Base-by-base conservation (phyloP, 2,888 invertebrate species). In the Sarcophaga carnaria region DNA sequence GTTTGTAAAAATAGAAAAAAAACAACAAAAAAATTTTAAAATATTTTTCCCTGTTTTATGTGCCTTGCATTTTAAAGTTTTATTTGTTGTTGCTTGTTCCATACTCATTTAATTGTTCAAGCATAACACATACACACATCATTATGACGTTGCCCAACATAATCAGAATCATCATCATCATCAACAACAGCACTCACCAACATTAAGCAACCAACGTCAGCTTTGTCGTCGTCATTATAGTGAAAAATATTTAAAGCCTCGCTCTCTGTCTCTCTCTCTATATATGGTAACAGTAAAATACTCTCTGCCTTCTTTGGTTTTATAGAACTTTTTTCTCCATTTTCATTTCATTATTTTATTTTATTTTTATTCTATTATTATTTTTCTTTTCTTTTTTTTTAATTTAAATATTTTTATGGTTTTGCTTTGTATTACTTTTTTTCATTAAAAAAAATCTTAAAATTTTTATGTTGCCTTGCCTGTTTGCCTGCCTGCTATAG, bases 61-160 rank as follows among this genome's bases (percentile, higher is more conserved):
- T 85, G 80, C 77, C 66, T 83, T 81, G 72, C 72, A 78, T 85
- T 85, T 37, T 81, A 27, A 82, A 78, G 63, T 63, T 74, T 59
- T 74, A 60, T 25, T 60, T 71, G 72, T 70, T 76, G 69, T 22
- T 71, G 47, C 71, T 64, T 76, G 64, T 82, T 25, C 70, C 72
- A 67, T 76, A 82, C 80, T 83, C 86, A 80, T 86, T 83, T 80
- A 83, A 86, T 83, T 86, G 86, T 86, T 86, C 64, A 83, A 80
- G 49, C 86, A 83, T 83, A 83, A 83, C 80, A 72, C 27, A 2
- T 77, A 72, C 27, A 2, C 8, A 37, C 75, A 79, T 80, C 77
- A 78, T 85, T 37, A 81, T 81, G n/a, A 77, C 27, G 37, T 45
- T 22, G 63, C 2, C 37, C 37, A 37, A 37, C 37, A 37, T 37